Percentiles rank a stretch among this genome's conserved stretches.
These are phyloP conservation scores for Drosophila subpulchrella DNA, from an alignment of 1,140 invertebrate genomes.

Conservation along the genomic window DNA sequence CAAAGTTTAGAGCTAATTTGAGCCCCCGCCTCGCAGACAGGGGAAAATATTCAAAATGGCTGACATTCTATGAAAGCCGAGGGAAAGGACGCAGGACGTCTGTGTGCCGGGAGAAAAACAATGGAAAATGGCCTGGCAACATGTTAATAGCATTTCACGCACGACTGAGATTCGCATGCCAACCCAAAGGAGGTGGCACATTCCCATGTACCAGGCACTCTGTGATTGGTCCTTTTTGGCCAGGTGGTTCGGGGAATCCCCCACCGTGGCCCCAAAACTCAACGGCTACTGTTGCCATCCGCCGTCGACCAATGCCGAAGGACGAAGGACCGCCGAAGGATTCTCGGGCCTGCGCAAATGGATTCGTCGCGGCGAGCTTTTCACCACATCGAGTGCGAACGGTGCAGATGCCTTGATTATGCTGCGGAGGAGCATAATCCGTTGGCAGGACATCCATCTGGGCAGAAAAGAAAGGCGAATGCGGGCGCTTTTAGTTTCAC, in stretches of 20 bases:
- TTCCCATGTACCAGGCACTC: constrained; percentile 19
- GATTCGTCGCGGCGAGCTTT: constrained; percentile 45
- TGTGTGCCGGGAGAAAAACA: constrained; percentile 48
- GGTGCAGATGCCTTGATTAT: constrained; percentile 54
- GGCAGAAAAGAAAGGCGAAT: constrained; percentile 79
- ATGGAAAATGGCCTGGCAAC: constrained; percentile 65
- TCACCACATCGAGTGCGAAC: constrained; percentile 71
- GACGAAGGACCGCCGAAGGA: constrained; percentile 25
- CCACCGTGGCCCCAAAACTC: constrained; percentile 13
- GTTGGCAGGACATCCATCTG: constrained; percentile 68
- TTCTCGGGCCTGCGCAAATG: constrained; percentile 57
- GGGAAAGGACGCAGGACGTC: constrained; percentile 11
- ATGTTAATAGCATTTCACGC: constrained; percentile 78
- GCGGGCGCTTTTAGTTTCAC: constrained; percentile 78
- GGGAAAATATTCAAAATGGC: constrained; percentile 81
- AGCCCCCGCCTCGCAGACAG: constrained; percentile 32
- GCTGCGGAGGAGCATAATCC: constrained; percentile 68
- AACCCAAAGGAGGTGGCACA: constrained; percentile 13
- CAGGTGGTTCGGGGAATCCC: constrained; percentile 55
- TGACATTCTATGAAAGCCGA: constrained; percentile 47
- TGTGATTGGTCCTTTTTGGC: constrained; percentile 61
- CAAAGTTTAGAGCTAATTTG: constrained; percentile 16
- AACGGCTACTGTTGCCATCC: constrained; percentile 69
- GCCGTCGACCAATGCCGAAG: constrained; percentile 70
- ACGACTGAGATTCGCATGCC: constrained; percentile 71